Percentiles rank a stretch among this genome's conserved stretches.
Conservation (phyloP, 2,113 vertebrate species). For the Telmatochromis sp. region DNA sequence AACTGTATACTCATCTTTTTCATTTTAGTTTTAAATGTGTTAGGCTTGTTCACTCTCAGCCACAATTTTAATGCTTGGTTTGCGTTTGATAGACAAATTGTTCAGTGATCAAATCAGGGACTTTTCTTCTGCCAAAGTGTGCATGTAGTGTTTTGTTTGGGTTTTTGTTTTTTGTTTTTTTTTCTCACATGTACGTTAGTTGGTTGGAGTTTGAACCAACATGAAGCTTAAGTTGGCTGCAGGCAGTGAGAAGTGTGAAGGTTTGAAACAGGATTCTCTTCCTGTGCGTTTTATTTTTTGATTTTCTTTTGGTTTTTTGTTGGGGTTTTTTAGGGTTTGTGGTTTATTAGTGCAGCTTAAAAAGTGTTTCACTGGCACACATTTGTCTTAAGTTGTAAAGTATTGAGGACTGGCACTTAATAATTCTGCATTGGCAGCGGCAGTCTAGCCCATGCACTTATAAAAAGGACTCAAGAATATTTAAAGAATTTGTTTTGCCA, state of each 20-base stretch:
- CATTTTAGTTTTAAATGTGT: background rate
- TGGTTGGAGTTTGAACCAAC: slow-evolving; percentile 1
- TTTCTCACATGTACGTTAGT: background rate
- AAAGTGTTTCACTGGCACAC: background rate
- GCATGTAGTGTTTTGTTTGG: background rate
- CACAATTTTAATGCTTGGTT: background rate
- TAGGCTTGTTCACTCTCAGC: background rate
- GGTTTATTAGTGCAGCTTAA: background rate
- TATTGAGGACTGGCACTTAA: slow-evolving; percentile 1
- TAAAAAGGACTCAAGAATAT: slow-evolving; percentile 38
- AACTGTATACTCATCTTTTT: background rate
- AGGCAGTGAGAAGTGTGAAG: background rate
- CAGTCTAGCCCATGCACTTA: background rate
- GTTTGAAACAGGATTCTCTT: background rate
- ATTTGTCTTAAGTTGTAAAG: background rate
- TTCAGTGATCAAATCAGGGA: background rate
- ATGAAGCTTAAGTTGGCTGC: background rate
- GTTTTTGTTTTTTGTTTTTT: background rate
- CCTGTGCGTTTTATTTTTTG: background rate
- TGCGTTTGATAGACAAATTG: background rate
- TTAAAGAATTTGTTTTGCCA: slow-evolving; percentile 61
- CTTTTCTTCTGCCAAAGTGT: background rate
- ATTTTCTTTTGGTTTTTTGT: background rate
- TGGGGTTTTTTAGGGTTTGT: background rate
- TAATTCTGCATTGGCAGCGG: background rate